Evolutionary conservation across 2,113 vertebrate species (phyloP).

Genomic region (Stigmatopora nigra): DNA sequence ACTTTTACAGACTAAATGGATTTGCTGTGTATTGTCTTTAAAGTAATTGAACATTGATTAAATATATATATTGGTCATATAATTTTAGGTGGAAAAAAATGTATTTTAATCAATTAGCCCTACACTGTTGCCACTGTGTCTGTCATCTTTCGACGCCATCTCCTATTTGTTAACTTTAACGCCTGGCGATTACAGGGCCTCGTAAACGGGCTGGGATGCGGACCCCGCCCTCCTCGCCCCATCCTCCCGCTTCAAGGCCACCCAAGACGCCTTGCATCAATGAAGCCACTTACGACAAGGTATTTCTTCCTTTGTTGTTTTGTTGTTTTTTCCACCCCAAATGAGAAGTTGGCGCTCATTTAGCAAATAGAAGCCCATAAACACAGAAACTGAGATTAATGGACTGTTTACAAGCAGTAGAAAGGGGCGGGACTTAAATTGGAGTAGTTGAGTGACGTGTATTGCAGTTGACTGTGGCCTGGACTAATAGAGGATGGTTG

Average conservation of each 20-base stretch:
- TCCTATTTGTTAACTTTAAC: slow-evolving; percentile 75
- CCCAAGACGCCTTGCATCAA: slow-evolving; percentile 59
- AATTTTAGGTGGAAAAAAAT: no score
- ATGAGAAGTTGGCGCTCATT: slow-evolving; percentile 56
- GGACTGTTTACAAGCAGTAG: slow-evolving; percentile 45
- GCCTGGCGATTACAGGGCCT: slow-evolving; percentile 68
- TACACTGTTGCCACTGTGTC: background rate
- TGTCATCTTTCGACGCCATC: no score
- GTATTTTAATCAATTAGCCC: background rate
- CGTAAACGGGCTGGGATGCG: slow-evolving; percentile 52
- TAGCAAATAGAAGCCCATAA: slow-evolving; percentile 57
- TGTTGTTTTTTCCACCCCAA: slow-evolving; percentile 39
- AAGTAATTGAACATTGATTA: no score
- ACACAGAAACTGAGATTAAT: slow-evolving; percentile 60
- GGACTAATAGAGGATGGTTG: background rate
- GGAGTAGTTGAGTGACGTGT: slow-evolving; percentile 1
- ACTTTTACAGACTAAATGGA: background rate
- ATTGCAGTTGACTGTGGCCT: slow-evolving; percentile 19
- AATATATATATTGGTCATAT: no score
- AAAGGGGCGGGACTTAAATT: slow-evolving; percentile 25
- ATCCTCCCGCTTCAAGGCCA: slow-evolving; percentile 54
- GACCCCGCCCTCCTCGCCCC: slow-evolving; percentile 4
- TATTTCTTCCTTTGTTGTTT: slow-evolving; percentile 48
- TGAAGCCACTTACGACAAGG: slow-evolving; percentile 45
- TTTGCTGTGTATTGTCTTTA: background rate